Conservation (phyloP, 1,140 invertebrate species). For the Atta colombica region DNA sequence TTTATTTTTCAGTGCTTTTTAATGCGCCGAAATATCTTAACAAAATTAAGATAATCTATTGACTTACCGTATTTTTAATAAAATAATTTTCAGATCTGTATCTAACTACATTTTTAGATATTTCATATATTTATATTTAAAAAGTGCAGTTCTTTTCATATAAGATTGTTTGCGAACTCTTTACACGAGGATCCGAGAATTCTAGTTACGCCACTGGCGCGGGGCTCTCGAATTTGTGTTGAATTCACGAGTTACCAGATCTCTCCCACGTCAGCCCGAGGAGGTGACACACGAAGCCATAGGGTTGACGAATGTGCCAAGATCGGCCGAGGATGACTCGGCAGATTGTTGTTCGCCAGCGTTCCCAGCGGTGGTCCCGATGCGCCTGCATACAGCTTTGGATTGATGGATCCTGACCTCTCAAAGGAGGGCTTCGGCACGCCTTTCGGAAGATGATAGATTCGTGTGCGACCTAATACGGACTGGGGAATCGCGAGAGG, state of each 20-base stretch:
- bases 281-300: constrained; percentile 60
- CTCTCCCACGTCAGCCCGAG: constrained; percentile 33
- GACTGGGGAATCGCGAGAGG: constrained; percentile 55
- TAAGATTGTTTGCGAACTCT: not conserved
- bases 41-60: too few relatives aligned
- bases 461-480: constrained; percentile 65
- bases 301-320: constrained; percentile 76
- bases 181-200: not conserved
- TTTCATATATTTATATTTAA: too few relatives aligned
- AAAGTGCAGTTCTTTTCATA: too few relatives aligned
- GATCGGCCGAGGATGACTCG: constrained; percentile 73
- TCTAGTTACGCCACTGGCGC: not conserved
- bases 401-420: constrained; percentile 73
- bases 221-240: not conserved
- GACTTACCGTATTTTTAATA: too few relatives aligned
- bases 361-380: constrained; percentile 77
- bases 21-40: too few relatives aligned
- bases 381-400: constrained; percentile 44
- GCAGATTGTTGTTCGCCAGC: constrained; percentile 73
- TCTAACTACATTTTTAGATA: too few relatives aligned
- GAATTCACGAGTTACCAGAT: constrained; percentile 7
- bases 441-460: constrained; percentile 73
- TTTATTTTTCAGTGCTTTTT: too few relatives aligned
- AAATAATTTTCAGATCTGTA: too few relatives aligned
- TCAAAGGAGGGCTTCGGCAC: constrained; percentile 71